A percentile compares a stretch with the other conserved stretches of the same genome.
phyloP scores from a whole-genome alignment of 2,113 vertebrate genomes.

The Sinocyclocheilus grahami region DNA sequence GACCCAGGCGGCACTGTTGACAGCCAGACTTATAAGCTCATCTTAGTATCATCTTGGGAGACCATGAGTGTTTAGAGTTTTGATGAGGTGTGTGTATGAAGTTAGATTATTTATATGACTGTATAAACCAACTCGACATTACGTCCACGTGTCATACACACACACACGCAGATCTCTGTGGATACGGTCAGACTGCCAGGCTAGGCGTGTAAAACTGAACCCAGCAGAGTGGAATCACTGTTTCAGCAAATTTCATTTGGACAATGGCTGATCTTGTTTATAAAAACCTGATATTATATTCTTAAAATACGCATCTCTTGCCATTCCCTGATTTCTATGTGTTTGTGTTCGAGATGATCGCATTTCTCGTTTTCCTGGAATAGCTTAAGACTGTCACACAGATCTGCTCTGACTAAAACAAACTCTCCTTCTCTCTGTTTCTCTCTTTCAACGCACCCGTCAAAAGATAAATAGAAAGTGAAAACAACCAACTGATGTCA shows the following conservation, averaged over 20 bases:
- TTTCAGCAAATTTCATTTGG: slow-evolving; percentile 29
- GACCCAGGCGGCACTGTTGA: slow-evolving; percentile 18
- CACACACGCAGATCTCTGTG: slow-evolving; percentile 1
- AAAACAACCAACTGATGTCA: slow-evolving; percentile 28
- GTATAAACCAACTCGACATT: slow-evolving; percentile 40
- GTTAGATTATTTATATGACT: slow-evolving; percentile 50
- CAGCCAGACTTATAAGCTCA: slow-evolving; percentile 35
- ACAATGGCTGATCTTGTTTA: slow-evolving; percentile 39
- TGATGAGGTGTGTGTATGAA: slow-evolving; percentile 45
- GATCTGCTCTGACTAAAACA: slow-evolving; percentile 28
- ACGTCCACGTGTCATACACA: not conserved
- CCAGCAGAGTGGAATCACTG: not conserved
- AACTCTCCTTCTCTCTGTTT: not conserved
- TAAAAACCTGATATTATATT: slow-evolving; percentile 49
- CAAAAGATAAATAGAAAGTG: not conserved
- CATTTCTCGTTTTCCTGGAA: slow-evolving; percentile 33
- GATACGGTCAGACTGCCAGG: slow-evolving; percentile 4
- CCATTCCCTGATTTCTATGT: slow-evolving; percentile 14
- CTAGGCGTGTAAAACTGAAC: slow-evolving; percentile 4
- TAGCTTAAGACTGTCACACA: slow-evolving; percentile 1
- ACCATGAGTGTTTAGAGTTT: slow-evolving; percentile 30
- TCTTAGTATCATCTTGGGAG: slow-evolving; percentile 18
- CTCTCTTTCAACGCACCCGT: not conserved
- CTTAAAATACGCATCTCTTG: slow-evolving; percentile 10
- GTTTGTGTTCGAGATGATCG: not conserved